Percentiles rank a stretch among this genome's conserved stretches.
These are phyloP conservation scores for Xestoiulus laeticollis DNA, from an alignment of 2,888 invertebrate genomes.

Conservation along the genomic window DNA sequence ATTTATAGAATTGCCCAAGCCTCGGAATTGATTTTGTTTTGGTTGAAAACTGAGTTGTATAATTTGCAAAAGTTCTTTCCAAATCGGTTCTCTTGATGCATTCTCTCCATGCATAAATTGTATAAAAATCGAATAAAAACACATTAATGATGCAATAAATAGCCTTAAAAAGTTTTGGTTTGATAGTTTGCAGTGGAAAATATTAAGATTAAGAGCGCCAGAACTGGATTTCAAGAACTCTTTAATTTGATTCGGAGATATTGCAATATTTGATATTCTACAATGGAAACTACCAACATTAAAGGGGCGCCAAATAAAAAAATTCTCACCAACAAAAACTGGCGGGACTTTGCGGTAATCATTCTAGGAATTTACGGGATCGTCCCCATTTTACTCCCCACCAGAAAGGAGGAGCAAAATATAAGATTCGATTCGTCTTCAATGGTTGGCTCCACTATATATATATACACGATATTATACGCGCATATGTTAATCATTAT, in stretches of 20 bases:
- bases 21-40: no score
- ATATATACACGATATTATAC: not conserved
- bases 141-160: no score
- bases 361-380: not conserved
- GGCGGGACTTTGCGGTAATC: not conserved
- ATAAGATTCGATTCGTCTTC: slow-evolving; percentile 8
- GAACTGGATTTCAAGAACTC: no score
- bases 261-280: not conserved
- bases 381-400: not conserved
- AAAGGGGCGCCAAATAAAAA: not conserved
- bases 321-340: not conserved
- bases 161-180: no score
- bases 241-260: not conserved
- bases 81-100: no score
- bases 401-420: not conserved
- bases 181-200: no score
- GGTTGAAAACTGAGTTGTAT: no score
- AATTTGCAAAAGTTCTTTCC: no score
- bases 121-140: no score
- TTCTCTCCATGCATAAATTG: no score
- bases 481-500: not conserved
- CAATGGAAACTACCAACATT: not conserved
- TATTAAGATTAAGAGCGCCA: no score
- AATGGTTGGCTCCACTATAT: not conserved
- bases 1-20: no score